Evolutionary conservation across 2,888 invertebrate genomes (phyloP), one percentile per base, ranked within the genome.

Genomic region (Cerastoderma edule): DNA sequence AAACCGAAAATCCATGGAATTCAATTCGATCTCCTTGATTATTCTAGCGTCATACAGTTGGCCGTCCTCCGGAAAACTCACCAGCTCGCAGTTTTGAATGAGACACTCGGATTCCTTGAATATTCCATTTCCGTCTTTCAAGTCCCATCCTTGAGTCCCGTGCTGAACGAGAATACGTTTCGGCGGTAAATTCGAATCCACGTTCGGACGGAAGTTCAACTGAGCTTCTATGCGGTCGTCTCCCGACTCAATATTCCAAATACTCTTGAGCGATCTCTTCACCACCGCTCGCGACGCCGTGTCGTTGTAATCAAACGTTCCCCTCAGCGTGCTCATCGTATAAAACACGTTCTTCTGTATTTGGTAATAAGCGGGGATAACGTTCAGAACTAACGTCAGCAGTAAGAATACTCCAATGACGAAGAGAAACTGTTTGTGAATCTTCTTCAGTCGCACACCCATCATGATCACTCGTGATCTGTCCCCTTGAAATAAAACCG

Each of bases 21-120:
- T 82, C 80, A 85, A n/a, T 68, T 88, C 81, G 19, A 85, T 81
- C 64, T 87, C 80, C 60, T 87, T 85, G 65, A 96, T 98, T 33
- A 98, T 93, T 83, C 98, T 95, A 77, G 97, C 96, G 91, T 98
- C 98, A 0, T 96, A 97, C 10, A 95, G 94, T 50, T 68, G 64
- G 10, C 93, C 94, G 0, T 96, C 95, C 85, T 95, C 95, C 65
- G 95, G 95, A 88, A 96, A 95, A 0, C 95, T 95, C 0, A 96
- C 96, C 68, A 98, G 94, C 30, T 94, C 94, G 92, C 98, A 99
- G 4, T 96, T 95, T 91, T 95, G 96, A 22, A 99, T 96, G 0
- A 97, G 98, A 91, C 98, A 99, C 84, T 96, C 95, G 85, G 95
- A 94, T 84, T 94, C 94, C 85, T 94, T 89, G 92, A 96, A 96